Conservation (phyloP, 2,888 invertebrate genomes). For the Drosophila tanythrix region DNA sequence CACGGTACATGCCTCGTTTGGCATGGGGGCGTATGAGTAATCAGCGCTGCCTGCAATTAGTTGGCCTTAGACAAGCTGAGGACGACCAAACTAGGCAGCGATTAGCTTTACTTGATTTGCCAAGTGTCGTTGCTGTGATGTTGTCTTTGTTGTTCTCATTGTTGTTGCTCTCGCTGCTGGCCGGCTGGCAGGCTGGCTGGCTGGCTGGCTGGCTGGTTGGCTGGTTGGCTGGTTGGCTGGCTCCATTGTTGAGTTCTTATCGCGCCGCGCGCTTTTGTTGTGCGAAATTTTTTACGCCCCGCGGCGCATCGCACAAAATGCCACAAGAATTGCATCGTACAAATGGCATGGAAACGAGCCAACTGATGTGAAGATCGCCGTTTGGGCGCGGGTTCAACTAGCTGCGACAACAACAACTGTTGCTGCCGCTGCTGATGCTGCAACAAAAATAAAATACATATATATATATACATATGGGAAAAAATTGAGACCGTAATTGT, state of each 20-base stretch:
- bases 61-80: slow-evolving; percentile 59
- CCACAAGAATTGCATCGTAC: slow-evolving; percentile 53
- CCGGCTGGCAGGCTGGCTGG: neutral
- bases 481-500: slow-evolving; percentile 79
- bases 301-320: slow-evolving; percentile 68
- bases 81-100: slow-evolving; percentile 39
- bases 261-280: slow-evolving; percentile 65
- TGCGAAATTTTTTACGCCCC: slow-evolving; percentile 70
- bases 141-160: slow-evolving; percentile 11
- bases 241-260: slow-evolving; percentile 72
- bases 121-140: slow-evolving; percentile 35
- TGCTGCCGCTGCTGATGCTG: slow-evolving; percentile 15
- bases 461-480: slow-evolving; percentile 11
- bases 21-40: slow-evolving; percentile 76
- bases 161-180: slow-evolving; percentile 1
- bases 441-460: neutral
- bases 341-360: slow-evolving; percentile 42
- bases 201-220: neutral
- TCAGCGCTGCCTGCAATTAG: slow-evolving; percentile 67
- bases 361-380: slow-evolving; percentile 53
- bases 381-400: slow-evolving; percentile 48
- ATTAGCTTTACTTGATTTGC: slow-evolving; percentile 57
- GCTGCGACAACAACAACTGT: slow-evolving; percentile 30
- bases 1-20: slow-evolving; percentile 32
- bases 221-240: slow-evolving; percentile 3